Conservation (phyloP, 2,113 vertebrate genomes). For the Addax nasomaculatus region DNA sequence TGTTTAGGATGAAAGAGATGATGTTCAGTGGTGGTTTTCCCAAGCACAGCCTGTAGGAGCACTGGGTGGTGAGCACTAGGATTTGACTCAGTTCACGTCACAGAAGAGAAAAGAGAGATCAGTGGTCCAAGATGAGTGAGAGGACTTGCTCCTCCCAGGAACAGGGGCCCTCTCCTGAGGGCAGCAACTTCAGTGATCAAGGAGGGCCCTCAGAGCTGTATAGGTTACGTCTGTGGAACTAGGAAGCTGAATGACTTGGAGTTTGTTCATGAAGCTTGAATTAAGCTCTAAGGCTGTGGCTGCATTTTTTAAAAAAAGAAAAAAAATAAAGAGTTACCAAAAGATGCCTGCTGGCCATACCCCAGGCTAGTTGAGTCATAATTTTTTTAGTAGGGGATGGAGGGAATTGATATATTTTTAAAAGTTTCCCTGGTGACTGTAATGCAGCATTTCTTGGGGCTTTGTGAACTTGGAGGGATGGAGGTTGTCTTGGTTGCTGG, state of each 20-base stretch:
- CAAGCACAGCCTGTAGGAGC: background rate
- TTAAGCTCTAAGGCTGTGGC: background rate
- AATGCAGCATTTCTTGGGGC: background rate
- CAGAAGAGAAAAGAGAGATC: background rate
- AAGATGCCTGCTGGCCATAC: background rate
- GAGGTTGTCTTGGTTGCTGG: background rate
- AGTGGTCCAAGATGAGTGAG: background rate
- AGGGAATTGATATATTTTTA: background rate
- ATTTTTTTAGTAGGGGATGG: background rate
- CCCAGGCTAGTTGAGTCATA: background rate
- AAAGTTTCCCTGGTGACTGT: background rate
- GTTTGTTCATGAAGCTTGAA: background rate
- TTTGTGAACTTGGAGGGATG: background rate
- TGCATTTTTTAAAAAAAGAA: background rate
- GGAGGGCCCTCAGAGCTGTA: background rate
- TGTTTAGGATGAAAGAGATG: background rate
- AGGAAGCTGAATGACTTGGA: background rate
- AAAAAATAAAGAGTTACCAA: background rate
- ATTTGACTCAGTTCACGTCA: background rate
- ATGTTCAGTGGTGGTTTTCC: background rate
- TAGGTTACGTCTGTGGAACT: background rate
- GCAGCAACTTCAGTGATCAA: background rate
- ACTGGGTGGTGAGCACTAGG: background rate
- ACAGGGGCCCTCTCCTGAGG: background rate
- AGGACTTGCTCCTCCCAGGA: background rate